phyloP scores from a whole-genome alignment of 2,888 invertebrate species.

The Choristoneura rosaceana region DNA sequence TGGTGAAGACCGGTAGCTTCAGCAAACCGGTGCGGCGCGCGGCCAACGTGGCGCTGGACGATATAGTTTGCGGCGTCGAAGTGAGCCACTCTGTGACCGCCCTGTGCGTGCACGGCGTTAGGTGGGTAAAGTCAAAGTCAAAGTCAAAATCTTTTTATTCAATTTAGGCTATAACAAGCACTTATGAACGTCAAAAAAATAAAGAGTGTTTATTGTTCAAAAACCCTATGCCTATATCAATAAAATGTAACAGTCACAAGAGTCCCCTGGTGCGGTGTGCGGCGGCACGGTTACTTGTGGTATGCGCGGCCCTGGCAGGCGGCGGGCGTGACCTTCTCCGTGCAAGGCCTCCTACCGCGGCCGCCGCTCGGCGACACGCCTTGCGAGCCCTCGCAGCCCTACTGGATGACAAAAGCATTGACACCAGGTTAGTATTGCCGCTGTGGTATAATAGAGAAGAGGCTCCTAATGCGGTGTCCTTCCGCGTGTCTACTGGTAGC shows the following conservation, averaged over 20 bases:
- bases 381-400: slow-evolving; percentile 78
- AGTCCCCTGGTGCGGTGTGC: slow-evolving; percentile 89
- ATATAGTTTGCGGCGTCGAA: slow-evolving; percentile 88
- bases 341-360: slow-evolving; percentile 75
- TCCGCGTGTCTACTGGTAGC: slow-evolving; percentile 87
- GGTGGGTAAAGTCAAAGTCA: slow-evolving; percentile 55
- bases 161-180: too few species aligned
- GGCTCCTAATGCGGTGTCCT: slow-evolving; percentile 88
- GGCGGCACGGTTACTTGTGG: slow-evolving; percentile 87
- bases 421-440: slow-evolving; percentile 70
- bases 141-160: too few species aligned
- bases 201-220: too few species aligned
- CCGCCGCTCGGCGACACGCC: slow-evolving; percentile 76
- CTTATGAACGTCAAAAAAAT: too few species aligned
- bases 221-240: too few species aligned
- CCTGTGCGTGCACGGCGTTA: slow-evolving; percentile 74
- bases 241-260: slow-evolving; percentile 82
- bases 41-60: slow-evolving; percentile 89
- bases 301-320: slow-evolving; percentile 87
- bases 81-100: slow-evolving; percentile 84
- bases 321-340: slow-evolving; percentile 85
- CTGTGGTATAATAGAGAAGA: slow-evolving; percentile 79
- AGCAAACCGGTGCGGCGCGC: slow-evolving; percentile 91
- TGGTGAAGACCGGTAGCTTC: slow-evolving; percentile 90
- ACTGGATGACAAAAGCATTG: slow-evolving; percentile 81